Conservation (phyloP, 2,888 invertebrate species). For the Tromatobia lineatoria region DNA sequence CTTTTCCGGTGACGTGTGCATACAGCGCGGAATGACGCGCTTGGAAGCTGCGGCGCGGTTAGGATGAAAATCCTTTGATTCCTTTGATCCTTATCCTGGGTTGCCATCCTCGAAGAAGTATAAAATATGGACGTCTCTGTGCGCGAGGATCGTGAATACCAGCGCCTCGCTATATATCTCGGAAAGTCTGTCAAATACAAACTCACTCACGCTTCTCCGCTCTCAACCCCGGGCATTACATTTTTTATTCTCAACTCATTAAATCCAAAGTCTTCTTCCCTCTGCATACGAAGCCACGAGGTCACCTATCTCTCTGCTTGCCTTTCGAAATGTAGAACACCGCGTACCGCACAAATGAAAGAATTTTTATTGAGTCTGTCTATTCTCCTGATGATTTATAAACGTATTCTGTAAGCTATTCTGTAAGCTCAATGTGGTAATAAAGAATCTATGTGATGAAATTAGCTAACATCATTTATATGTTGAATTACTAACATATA, state of each 20-base stretch:
- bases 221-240: slow-evolving; percentile 4
- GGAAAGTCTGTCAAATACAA: background rate
- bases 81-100: slow-evolving; percentile 49
- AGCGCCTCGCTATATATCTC: background rate
- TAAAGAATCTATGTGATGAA: no score
- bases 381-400: background rate
- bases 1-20: slow-evolving; percentile 21
- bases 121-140: slow-evolving; percentile 39
- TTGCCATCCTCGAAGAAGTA: slow-evolving; percentile 15
- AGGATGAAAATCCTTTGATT: slow-evolving; percentile 51
- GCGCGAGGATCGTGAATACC: slow-evolving; percentile 9
- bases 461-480: no score
- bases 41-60: slow-evolving; percentile 14
- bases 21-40: background rate
- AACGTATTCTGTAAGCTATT: background rate
- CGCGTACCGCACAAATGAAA: background rate
- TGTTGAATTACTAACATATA: no score
- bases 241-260: slow-evolving; percentile 32
- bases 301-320: background rate
- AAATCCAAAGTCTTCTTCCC: background rate
- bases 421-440: no score
- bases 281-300: background rate
- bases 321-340: background rate
- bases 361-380: background rate
- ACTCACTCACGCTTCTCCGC: background rate